These are phyloP conservation scores for Sus cebifrons DNA, from an alignment of 2,797 vertebrate species.

Conservation along the genomic window DNA sequence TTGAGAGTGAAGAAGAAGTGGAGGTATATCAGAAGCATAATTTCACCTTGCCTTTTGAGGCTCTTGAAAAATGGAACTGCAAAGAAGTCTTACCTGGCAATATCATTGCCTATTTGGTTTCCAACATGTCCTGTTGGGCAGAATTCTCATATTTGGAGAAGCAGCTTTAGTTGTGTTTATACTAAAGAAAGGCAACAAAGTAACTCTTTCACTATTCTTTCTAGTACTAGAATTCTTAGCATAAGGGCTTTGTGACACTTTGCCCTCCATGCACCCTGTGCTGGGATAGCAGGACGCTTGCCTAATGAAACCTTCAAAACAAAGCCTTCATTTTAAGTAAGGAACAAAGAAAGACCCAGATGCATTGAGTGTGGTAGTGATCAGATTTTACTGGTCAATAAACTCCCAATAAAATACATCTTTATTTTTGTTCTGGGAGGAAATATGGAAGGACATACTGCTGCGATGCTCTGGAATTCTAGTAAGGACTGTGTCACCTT, in stretches of 20 bases:
- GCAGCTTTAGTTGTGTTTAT: background rate
- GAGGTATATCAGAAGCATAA: background rate
- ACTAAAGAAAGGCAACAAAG: slow-evolving; percentile 39
- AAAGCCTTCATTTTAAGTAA: background rate
- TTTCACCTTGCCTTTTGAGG: background rate
- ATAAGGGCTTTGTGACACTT: background rate
- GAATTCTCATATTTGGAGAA: slow-evolving; percentile 33
- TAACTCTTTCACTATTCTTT: background rate
- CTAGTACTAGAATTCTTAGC: slow-evolving; percentile 10
- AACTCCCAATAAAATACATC: background rate
- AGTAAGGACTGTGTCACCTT: background rate
- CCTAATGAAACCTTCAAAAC: slow-evolving; percentile 38
- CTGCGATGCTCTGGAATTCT: background rate
- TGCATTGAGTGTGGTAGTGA: background rate
- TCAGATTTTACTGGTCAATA: slow-evolving; percentile 66
- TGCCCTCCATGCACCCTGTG: background rate
- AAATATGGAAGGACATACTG: background rate
- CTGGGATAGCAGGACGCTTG: background rate
- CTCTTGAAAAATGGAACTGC: background rate
- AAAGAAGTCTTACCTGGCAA: background rate
- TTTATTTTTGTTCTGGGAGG: slow-evolving; percentile 20
- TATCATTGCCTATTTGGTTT: background rate
- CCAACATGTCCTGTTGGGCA: background rate
- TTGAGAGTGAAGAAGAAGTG: background rate
- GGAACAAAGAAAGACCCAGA: background rate